Evolutionary conservation across 2,797 vertebrate species (phyloP), one percentile per base, ranked within the genome.

Genomic region (Botia almorhae): DNA sequence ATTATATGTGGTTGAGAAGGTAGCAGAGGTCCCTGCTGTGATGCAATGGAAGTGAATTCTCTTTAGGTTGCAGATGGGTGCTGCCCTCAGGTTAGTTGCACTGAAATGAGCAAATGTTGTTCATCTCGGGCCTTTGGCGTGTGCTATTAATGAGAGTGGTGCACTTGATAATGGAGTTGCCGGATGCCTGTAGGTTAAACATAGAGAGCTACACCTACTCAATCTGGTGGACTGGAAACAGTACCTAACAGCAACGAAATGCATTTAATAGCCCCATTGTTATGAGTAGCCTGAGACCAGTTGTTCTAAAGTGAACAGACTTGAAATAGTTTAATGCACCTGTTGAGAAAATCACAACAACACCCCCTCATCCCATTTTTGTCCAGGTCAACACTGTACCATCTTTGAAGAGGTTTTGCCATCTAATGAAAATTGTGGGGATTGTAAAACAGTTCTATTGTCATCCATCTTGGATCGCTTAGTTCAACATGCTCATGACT

Each of bases 131-230:
- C 51, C 78, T 60, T 76, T 78, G 78, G 67, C 50, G 61, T 73
- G 71, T 68, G 67, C 70, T 84, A 82, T 86, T 86, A 84, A 86
- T 82, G 80, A 82, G 67, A 84, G 78, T 82, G 58, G 65, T 69
- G 67, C 77, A 67, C 74, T 78, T 86, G 83, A 81, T 81, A 86
- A 84, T 84, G 83, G 83, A 84, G 83, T 79, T 51, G 65, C 78
- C 84, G 43, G 56, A 81, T 68, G 81, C 78, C 72, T 83, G 81
- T 79, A 86, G 83, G 83, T 86, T 81, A 86, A 84, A 84, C 75
- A 81, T 78, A 72, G 74, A 84, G 74, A 86, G 74, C 78, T 86
- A 82, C 55, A 84, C 85, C 78, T 75, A 82, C 82, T 84, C 81
- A 81, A 55, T 78, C 63, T 83, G 81, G 61, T 79, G 75, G 78